These are phyloP conservation scores for Polylopha cassiicola DNA, from an alignment of 2,888 invertebrate genomes.

Conservation along the genomic window DNA sequence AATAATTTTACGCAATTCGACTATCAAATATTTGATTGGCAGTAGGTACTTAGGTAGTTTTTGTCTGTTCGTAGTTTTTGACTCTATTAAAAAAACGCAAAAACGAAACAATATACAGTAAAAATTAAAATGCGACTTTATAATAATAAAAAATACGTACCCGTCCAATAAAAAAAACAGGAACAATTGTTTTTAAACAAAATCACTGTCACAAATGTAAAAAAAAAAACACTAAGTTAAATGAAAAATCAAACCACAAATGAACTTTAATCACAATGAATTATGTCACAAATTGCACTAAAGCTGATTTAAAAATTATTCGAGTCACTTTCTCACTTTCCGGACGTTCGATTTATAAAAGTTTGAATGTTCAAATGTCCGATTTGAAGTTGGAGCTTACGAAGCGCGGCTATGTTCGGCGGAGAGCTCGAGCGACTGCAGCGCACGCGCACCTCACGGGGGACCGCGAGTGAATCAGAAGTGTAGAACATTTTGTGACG, in stretches of 20 bases:
- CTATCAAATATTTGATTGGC: too few species aligned
- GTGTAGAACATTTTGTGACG: constrained; percentile 45
- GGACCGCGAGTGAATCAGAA: constrained; percentile 47
- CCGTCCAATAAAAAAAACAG: constrained; percentile 21
- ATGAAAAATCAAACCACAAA: constrained; percentile 43
- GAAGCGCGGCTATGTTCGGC: constrained; percentile 47
- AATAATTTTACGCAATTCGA: too few species aligned
- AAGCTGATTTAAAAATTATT: too few species aligned
- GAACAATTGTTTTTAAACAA: constrained; percentile 12
- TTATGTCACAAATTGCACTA: too few species aligned
- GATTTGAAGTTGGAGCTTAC: constrained; percentile 40
- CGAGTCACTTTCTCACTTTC: background rate
- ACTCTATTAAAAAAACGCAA: too few species aligned
- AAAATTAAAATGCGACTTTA: constrained; percentile 17
- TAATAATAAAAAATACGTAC: constrained; percentile 35
- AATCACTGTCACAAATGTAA: constrained; percentile 23
- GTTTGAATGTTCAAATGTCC: constrained; percentile 44
- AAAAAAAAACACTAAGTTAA: constrained; percentile 16
- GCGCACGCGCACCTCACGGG: constrained; percentile 62
- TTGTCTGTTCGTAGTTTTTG: too few species aligned
- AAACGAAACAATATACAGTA: constrained; percentile 4
- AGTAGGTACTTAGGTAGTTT: too few species aligned
- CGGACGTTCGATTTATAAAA: constrained; percentile 37
- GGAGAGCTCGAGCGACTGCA: constrained; percentile 65
- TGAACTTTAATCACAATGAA: constrained; percentile 16